Conservation (phyloP, 2,888 invertebrate species). For the Drosophila nr. perissopoda region DNA sequence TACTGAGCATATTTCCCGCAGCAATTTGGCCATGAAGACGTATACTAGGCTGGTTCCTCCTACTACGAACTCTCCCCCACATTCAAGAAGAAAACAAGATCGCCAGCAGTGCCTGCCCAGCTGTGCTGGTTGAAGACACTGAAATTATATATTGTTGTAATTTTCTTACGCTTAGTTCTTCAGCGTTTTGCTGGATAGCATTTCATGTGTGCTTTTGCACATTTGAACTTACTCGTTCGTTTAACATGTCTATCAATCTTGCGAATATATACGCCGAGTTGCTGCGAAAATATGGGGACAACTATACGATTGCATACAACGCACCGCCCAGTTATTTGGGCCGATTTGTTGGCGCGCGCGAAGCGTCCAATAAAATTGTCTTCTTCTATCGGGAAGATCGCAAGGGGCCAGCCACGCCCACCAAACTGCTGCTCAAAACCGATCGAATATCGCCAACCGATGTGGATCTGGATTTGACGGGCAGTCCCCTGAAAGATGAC, state of each 20-base stretch:
- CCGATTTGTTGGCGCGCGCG: slow-evolving; percentile 61
- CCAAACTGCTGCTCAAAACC: slow-evolving; percentile 19
- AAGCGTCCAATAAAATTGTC: slow-evolving; percentile 68
- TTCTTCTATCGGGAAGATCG: slow-evolving; percentile 72
- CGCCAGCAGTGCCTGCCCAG: slow-evolving; percentile 1
- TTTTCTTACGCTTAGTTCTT: no score
- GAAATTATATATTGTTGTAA: no score
- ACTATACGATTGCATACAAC: slow-evolving; percentile 69
- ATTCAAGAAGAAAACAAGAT: background rate
- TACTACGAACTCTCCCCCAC: background rate
- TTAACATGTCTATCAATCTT: slow-evolving; percentile 72
- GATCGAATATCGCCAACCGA: slow-evolving; percentile 29
- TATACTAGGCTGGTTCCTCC: slow-evolving; percentile 37
- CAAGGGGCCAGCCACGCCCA: slow-evolving; percentile 40
- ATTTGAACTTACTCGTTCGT: background rate
- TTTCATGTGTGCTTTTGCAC: background rate
- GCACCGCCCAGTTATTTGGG: slow-evolving; percentile 73
- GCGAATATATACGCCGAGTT: slow-evolving; percentile 82
- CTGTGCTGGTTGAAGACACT: slow-evolving; percentile 35
- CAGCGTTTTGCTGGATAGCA: slow-evolving; percentile 15
- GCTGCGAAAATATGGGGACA: slow-evolving; percentile 70
- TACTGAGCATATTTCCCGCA: slow-evolving; percentile 16
- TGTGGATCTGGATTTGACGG: slow-evolving; percentile 79
- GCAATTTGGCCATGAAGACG: slow-evolving; percentile 49
- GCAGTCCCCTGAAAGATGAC: slow-evolving; percentile 84